Evolutionary conservation across 1,140 invertebrate species (phyloP).

Genomic region (Aphis craccivora): DNA sequence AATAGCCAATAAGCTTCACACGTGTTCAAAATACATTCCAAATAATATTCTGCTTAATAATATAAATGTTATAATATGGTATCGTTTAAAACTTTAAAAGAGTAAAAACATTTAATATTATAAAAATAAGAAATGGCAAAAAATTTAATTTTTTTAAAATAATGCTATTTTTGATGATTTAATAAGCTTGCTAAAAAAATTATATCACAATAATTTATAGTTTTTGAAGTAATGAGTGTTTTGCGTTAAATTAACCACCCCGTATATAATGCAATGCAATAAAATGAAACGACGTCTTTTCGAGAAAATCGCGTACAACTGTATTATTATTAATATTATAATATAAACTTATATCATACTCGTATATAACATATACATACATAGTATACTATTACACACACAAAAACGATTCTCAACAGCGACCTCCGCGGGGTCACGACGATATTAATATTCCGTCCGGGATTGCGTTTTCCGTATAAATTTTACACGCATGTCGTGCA

Average conservation of each 20-base stretch:
- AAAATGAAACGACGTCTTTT: background rate
- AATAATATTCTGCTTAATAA: no score
- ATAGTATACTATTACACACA: background rate
- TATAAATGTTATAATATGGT: no score
- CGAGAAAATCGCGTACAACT: background rate
- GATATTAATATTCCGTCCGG: slow-evolving; percentile 44
- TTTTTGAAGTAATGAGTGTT: background rate
- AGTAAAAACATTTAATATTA: no score
- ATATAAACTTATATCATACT: background rate
- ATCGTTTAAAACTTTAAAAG: background rate
- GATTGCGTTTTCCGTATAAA: slow-evolving; percentile 34
- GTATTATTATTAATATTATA: slow-evolving; percentile 15
- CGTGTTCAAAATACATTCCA: no score
- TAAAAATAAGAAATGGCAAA: no score
- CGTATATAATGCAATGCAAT: background rate
- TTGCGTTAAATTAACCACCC: background rate
- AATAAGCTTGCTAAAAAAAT: no score
- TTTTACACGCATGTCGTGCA: slow-evolving; percentile 2
- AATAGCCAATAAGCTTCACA: no score
- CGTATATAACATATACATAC: background rate
- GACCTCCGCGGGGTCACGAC: slow-evolving; percentile 39
- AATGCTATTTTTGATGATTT: no score
- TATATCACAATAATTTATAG: no score
- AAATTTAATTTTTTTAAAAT: no score
- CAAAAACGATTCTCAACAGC: background rate